These are phyloP conservation scores for Theretra japonica DNA, from an alignment of 2,888 invertebrate species.

Conservation along the genomic window DNA sequence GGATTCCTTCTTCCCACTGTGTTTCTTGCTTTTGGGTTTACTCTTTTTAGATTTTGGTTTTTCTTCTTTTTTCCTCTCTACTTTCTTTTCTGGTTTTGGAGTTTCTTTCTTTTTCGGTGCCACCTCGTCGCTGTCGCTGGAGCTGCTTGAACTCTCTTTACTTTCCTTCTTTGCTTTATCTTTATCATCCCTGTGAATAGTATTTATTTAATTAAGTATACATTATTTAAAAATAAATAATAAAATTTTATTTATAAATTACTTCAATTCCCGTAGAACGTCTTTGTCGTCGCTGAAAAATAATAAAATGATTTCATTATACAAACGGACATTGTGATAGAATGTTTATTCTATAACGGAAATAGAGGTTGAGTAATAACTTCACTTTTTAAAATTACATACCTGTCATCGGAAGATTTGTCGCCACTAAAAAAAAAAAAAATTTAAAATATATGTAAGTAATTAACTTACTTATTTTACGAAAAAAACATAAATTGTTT, in stretches of 20 bases:
- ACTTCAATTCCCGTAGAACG: slow-evolving; percentile 44
- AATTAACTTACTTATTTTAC: background rate
- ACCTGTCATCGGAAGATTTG: slow-evolving; percentile 28
- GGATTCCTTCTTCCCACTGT: slow-evolving; percentile 30
- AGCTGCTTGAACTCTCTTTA: slow-evolving; percentile 32
- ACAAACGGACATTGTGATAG: no score
- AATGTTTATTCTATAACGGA: no score
- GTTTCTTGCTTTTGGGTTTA: slow-evolving; percentile 39
- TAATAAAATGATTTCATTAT: background rate
- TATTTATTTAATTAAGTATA: background rate
- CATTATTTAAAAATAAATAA: background rate
- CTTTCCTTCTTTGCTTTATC: slow-evolving; percentile 36
- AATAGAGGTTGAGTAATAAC: background rate
- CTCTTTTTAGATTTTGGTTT: slow-evolving; percentile 42
- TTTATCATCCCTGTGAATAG: slow-evolving; percentile 16
- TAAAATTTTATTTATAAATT: slow-evolving; percentile 32
- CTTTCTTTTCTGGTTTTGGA: slow-evolving; percentile 42
- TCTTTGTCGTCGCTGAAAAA: slow-evolving; percentile 45
- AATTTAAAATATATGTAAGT: no score
- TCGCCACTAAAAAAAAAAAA: background rate
- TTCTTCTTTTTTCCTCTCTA: slow-evolving; percentile 37
- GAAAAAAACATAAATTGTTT: no score
- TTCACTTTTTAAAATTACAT: background rate
- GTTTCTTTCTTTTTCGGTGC: slow-evolving; percentile 37
- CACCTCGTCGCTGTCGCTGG: slow-evolving; percentile 41